Evolutionary conservation across 2,113 vertebrate genomes (phyloP).

Genomic region (Formicarius rufipectus): DNA sequence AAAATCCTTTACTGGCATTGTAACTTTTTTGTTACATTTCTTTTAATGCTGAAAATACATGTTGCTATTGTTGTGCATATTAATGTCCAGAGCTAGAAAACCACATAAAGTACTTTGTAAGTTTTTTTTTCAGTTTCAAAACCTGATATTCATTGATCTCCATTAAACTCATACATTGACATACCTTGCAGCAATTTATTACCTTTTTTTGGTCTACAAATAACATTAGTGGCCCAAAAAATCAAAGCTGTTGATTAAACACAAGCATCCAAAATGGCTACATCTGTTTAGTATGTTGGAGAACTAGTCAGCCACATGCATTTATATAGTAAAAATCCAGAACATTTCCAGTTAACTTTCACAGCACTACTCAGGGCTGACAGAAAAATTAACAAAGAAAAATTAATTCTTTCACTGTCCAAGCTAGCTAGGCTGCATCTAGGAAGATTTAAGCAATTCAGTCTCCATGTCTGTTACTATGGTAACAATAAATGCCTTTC

Average conservation of each 20-base stretch:
- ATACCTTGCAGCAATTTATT: not conserved
- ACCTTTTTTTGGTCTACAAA: not conserved
- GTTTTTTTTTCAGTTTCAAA: not conserved
- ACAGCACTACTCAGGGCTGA: not conserved
- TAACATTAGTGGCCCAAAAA: not conserved
- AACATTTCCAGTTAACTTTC: not conserved
- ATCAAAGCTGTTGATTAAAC: not conserved
- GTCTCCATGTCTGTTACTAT: not conserved
- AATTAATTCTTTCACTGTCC: not conserved
- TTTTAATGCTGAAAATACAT: not conserved
- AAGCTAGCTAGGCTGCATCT: not conserved
- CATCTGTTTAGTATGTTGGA: not conserved
- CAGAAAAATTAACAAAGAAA: not conserved
- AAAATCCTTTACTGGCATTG: not conserved
- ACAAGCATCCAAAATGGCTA: not conserved
- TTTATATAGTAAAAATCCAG: not conserved
- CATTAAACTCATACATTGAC: not conserved
- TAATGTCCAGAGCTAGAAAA: not conserved
- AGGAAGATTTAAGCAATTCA: not conserved
- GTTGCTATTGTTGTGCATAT: not conserved
- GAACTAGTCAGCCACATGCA: not conserved
- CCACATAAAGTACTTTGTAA: not conserved
- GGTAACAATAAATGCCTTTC: constrained; percentile 12
- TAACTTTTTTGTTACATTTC: not conserved
- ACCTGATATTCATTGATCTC: not conserved